phyloP scores from a whole-genome alignment of 1,140 invertebrate species.

The Procambarus clarkii region DNA sequence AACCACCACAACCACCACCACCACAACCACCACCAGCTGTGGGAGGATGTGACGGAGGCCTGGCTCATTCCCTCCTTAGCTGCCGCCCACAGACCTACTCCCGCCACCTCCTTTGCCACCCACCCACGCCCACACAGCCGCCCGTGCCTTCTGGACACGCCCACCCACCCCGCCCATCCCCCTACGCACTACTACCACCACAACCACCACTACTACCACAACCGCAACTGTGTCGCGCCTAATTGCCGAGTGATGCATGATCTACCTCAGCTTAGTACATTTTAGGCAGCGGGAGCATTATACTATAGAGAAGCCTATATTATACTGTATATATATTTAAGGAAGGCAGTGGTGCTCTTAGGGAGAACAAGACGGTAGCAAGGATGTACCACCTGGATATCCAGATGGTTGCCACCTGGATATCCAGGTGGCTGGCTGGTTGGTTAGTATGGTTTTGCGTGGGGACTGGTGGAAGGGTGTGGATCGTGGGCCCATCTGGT shows the following conservation, averaged over 20 bases:
- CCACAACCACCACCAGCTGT: conserved; percentile 61
- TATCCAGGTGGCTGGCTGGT: background rate
- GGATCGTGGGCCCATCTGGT: too few relatives aligned
- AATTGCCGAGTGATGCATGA: conserved; percentile 52
- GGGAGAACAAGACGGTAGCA: too few relatives aligned
- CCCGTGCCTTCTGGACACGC: conserved; percentile 46
- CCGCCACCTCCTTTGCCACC: conserved; percentile 42
- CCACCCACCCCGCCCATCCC: background rate
- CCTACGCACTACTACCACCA: conserved; percentile 56
- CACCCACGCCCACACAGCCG: conserved; percentile 61
- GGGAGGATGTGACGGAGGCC: conserved; percentile 61
- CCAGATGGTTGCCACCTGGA: too few relatives aligned
- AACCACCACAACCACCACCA: conserved; percentile 24
- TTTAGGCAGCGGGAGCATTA: background rate
- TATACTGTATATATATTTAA: too few relatives aligned
- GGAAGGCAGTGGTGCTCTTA: too few relatives aligned
- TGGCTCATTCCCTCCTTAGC: conserved; percentile 58
- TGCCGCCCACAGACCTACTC: conserved; percentile 55
- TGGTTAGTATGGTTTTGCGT: too few relatives aligned
- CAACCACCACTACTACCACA: conserved; percentile 61
- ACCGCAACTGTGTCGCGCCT: conserved; percentile 54
- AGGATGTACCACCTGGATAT: too few relatives aligned
- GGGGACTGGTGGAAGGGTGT: too few relatives aligned
- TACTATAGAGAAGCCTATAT: too few relatives aligned
- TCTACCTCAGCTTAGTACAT: conserved; percentile 52